Conservation (phyloP, 2,888 invertebrate species). For the Allacma fusca region DNA sequence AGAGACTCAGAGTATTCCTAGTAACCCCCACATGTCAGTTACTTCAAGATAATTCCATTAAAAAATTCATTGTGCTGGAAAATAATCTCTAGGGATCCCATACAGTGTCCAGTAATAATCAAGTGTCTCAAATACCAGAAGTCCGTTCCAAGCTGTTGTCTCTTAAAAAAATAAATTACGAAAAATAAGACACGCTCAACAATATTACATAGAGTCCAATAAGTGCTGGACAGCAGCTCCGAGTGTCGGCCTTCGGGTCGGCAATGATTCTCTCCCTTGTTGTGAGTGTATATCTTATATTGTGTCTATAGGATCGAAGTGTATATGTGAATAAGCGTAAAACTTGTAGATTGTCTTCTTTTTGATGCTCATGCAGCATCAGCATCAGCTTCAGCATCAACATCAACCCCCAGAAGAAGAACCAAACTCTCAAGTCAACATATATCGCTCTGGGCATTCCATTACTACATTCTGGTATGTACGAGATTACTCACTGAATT, state of each 20-base stretch:
- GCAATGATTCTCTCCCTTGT: slow-evolving; percentile 4
- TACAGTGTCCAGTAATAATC: not conserved
- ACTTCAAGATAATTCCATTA: not conserved
- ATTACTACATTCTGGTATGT: slow-evolving; percentile 3
- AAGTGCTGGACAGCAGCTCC: slow-evolving; percentile 8
- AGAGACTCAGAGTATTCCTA: not conserved
- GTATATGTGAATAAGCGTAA: slow-evolving; percentile 12
- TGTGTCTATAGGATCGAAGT: not conserved
- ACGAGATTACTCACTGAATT: not conserved
- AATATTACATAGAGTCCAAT: not conserved
- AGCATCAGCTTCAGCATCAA: not conserved
- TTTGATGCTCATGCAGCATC: not conserved
- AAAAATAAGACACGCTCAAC: not conserved
- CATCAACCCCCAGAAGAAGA: slow-evolving; percentile 3
- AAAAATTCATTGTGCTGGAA: slow-evolving; percentile 6
- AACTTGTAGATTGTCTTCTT: slow-evolving; percentile 1
- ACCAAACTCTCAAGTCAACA: not conserved
- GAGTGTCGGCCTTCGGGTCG: slow-evolving; percentile 16
- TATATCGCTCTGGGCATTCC: slow-evolving; percentile 7
- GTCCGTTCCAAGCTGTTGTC: too few species aligned
- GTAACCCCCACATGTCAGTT: slow-evolving; percentile 3
- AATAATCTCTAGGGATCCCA: not conserved
- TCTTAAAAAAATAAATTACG: too few species aligned
- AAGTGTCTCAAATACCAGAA: too few species aligned
- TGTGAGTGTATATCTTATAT: not conserved